A percentile compares a stretch with the other conserved stretches of the same genome.
Conservation (phyloP, 2,888 invertebrate genomes). For the Phanerotoma sp. region DNA sequence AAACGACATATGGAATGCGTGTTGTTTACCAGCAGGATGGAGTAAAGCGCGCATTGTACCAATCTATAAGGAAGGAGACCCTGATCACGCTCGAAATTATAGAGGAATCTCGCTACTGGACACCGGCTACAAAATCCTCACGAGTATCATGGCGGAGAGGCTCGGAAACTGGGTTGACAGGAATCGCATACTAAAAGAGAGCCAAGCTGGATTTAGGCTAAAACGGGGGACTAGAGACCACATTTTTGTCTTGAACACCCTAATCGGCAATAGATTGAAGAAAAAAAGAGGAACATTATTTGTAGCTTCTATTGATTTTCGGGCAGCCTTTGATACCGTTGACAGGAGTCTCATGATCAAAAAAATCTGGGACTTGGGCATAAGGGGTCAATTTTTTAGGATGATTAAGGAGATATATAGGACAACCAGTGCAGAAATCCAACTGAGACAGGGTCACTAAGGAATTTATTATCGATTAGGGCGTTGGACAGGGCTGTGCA, state of each 20-base stretch:
- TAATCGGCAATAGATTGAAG: too few species aligned
- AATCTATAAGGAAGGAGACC: too few species aligned
- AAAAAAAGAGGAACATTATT: too few species aligned
- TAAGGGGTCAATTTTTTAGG: background rate
- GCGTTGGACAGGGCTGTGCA: constrained; percentile 5
- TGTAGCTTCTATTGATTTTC: too few species aligned
- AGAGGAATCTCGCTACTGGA: too few species aligned
- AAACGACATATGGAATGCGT: background rate
- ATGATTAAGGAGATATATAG: background rate
- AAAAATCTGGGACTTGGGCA: background rate
- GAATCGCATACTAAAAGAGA: background rate
- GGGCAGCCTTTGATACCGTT: too few species aligned
- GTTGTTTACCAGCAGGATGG: too few species aligned
- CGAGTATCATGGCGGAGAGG: too few species aligned
- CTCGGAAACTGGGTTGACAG: too few species aligned
- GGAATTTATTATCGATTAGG: background rate
- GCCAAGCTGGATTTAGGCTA: constrained; percentile 3
- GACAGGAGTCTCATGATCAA: background rate
- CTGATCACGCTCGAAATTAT: too few species aligned
- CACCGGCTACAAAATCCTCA: too few species aligned
- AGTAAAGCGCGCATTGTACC: background rate
- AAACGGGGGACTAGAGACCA: background rate
- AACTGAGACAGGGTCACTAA: background rate
- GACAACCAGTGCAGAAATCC: background rate
- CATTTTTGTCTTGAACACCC: too few species aligned